A percentile compares a stretch with the other conserved stretches of the same genome.
These are phyloP conservation scores for Cacatua alba DNA, from an alignment of 2,113 vertebrate genomes.

Conservation along the genomic window DNA sequence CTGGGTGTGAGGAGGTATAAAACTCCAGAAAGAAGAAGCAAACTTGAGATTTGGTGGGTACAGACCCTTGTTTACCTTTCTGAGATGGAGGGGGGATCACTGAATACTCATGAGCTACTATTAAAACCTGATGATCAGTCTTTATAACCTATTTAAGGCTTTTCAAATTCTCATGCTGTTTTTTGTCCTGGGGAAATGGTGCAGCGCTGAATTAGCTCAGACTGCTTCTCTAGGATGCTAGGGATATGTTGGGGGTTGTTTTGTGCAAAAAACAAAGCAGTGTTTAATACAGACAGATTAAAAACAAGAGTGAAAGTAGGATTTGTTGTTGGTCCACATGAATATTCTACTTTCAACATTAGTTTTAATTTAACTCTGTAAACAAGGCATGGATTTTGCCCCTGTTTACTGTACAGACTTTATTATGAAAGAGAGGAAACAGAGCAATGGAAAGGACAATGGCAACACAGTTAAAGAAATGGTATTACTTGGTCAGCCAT, in stretches of 20 bases:
- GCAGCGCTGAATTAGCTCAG: not conserved
- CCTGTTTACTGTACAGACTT: not conserved
- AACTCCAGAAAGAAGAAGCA: not conserved
- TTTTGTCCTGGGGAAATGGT: not conserved
- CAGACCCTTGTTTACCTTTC: not conserved
- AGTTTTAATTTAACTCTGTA: not conserved
- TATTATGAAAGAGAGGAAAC: not conserved
- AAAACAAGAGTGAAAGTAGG: not conserved
- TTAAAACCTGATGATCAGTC: not conserved
- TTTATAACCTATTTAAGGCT: fast-evolving
- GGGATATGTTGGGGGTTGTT: not conserved
- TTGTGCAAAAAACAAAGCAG: not conserved
- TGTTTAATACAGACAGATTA: not conserved
- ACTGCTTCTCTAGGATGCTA: not conserved
- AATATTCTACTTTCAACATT: not conserved
- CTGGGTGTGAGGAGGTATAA: not conserved
- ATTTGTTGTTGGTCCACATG: not conserved
- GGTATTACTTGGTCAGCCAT: not conserved
- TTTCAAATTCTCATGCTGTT: not conserved
- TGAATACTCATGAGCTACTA: not conserved
- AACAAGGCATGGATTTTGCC: not conserved
- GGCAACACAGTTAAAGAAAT: not conserved
- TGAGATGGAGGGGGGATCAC: not conserved
- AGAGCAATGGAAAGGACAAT: not conserved
- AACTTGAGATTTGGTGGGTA: not conserved